phyloP scores from a whole-genome alignment of 2,888 invertebrate species.

The Lasioglossum figueresi region DNA sequence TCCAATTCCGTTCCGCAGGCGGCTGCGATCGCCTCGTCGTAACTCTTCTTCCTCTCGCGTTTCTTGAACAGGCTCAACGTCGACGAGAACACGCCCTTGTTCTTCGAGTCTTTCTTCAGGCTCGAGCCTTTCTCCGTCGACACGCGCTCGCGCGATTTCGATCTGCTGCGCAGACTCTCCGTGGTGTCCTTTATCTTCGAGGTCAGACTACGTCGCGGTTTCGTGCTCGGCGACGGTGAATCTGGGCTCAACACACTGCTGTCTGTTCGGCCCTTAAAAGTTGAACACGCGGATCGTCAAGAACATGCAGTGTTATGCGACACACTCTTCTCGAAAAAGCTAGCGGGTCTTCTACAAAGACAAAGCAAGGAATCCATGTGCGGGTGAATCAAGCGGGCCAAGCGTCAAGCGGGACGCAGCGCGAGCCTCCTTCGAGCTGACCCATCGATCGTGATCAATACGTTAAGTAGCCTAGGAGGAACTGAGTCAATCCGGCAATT shows the following conservation, averaged over 20 bases:
- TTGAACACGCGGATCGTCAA: constrained; percentile 53
- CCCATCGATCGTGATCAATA: background rate
- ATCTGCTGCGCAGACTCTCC: constrained; percentile 82
- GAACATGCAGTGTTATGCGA: constrained; percentile 38
- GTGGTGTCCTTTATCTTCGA: constrained; percentile 82
- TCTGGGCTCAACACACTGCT: constrained; percentile 80
- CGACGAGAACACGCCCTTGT: constrained; percentile 83
- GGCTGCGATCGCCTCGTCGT: constrained; percentile 72
- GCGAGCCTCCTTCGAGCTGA: background rate
- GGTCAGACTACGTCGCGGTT: constrained; percentile 81
- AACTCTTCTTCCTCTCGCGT: constrained; percentile 80
- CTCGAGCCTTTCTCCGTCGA: constrained; percentile 73
- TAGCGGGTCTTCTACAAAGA: constrained; percentile 55
- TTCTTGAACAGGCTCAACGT: constrained; percentile 82
- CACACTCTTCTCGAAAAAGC: constrained; percentile 50
- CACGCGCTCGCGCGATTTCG: constrained; percentile 81
- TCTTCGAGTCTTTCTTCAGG: constrained; percentile 80
- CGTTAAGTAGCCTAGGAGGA: background rate
- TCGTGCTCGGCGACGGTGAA: constrained; percentile 79
- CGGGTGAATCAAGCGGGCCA: constrained; percentile 27
- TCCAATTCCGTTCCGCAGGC: constrained; percentile 49
- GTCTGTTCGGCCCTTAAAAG: constrained; percentile 78
- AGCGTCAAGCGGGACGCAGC: constrained; percentile 21
- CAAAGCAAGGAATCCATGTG: constrained; percentile 47
- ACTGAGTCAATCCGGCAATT: background rate